Base-by-base conservation (phyloP, 1,140 invertebrate species). In the Diploscapter pachys region DNA sequence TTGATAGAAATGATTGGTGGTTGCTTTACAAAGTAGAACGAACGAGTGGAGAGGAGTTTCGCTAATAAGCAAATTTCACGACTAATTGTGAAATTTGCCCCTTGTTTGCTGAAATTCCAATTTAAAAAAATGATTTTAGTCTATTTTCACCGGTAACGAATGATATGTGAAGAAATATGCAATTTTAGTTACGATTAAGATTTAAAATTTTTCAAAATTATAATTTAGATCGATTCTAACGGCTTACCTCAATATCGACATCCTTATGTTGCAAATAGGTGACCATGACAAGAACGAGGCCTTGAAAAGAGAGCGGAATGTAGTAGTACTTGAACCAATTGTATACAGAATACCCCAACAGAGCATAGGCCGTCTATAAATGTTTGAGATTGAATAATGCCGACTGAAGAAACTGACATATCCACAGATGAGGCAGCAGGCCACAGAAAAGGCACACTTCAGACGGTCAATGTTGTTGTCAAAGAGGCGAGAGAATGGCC, bases 191-290 rank as follows among this genome's bases (percentile, higher is more conserved):
- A 31, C 31, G 31, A 31, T 31, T 31, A 31, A 0, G 31, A 31
- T 31, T 31, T 31, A n/a, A n/a, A n/a, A n/a, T 31, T 31, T 31
- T 31, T 31, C 31, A 31, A 31, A 1, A 31, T 31, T 0, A 31
- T 31, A 31, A 31, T 31, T 1, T 31, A 31, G 31, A 1, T 31
- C 31, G 31, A 31, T 31, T 31, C 31, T 31, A 31, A 31, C 31
- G 13, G 3, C 31, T 49, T 3, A 72, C 71, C 49, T 87, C 86
- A 54, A 86, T 83, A 5, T 83, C 79, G 13, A 77, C 85, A 65
- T 86, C 85, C 50, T 80, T 83, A 81, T 87, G 86, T 71, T 87
- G 86, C n/a, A 87, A 80, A 71, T 87, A 87, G 3, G 86, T 87
- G 52, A 87, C 83, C 65, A 87, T 82, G 62, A 87, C 84, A 3